Evolutionary conservation across 2,797 vertebrate genomes (phyloP).

Genomic region (Podargus strigoides): DNA sequence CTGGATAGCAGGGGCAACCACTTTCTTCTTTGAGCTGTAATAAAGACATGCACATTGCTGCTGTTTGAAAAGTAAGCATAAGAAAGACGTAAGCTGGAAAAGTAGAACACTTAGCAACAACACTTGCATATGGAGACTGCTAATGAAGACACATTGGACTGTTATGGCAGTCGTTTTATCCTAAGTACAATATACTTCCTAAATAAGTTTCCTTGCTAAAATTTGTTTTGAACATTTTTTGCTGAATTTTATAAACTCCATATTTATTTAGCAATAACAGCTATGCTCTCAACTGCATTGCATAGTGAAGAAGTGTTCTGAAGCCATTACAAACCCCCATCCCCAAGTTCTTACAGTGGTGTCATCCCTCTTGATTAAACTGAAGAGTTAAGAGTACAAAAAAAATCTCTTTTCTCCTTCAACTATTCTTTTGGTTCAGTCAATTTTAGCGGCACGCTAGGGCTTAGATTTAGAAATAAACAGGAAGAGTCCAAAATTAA

Average conservation of each 20-base stretch:
- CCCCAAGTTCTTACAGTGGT: not conserved
- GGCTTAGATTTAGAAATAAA: not conserved
- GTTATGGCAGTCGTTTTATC: not conserved
- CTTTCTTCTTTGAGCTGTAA: not conserved
- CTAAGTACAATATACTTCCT: not conserved
- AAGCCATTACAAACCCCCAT: not conserved
- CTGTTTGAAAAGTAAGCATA: not conserved
- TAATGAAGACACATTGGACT: not conserved
- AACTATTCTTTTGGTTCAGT: not conserved
- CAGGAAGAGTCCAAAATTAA: not conserved
- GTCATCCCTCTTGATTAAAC: not conserved
- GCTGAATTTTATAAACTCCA: not conserved
- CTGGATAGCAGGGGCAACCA: rapidly evolving
- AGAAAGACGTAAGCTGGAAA: not conserved
- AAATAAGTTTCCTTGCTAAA: not conserved
- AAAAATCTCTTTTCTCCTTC: not conserved
- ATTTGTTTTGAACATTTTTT: not conserved
- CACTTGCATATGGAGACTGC: not conserved
- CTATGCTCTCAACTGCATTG: not conserved
- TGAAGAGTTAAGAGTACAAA: not conserved
- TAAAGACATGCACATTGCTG: not conserved
- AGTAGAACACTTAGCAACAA: not conserved
- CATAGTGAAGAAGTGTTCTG: not conserved
- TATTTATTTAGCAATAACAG: not conserved
- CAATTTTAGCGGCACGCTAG: not conserved